These are phyloP conservation scores for Scomber colias DNA, from an alignment of 2,113 vertebrate species.

Conservation along the genomic window DNA sequence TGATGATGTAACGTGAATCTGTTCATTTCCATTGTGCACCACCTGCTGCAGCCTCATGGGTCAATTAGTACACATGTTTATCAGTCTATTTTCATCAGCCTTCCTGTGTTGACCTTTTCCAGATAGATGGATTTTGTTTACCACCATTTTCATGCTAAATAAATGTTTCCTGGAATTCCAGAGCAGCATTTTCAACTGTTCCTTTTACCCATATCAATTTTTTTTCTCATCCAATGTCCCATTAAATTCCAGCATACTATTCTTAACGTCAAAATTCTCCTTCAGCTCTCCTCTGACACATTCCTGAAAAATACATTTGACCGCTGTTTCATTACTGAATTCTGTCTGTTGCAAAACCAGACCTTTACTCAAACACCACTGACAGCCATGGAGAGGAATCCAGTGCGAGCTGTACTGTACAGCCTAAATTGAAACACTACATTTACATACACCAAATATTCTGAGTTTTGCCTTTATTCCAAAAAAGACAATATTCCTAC, in stretches of 20 bases:
- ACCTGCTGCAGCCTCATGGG: no score
- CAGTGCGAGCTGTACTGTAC: slow-evolving; percentile 10
- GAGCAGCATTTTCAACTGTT: slow-evolving; percentile 1
- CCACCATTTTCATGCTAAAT: neutral
- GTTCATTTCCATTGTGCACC: no score
- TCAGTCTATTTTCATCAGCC: no score
- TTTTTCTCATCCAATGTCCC: neutral
- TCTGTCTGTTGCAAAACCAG: slow-evolving; percentile 33
- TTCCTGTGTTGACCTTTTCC: no score
- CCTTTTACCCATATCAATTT: neutral
- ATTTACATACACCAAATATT: no score
- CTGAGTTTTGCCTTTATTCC: no score
- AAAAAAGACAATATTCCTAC: no score
- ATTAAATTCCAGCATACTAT: neutral
- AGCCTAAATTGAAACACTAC: slow-evolving; percentile 47
- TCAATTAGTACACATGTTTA: no score
- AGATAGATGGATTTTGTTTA: no score
- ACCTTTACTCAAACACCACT: slow-evolving; percentile 23
- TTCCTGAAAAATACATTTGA: slow-evolving; percentile 47
- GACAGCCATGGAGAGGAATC: slow-evolving; percentile 27
- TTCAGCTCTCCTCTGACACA: slow-evolving; percentile 10
- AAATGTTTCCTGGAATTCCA: neutral
- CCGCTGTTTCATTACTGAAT: slow-evolving; percentile 39
- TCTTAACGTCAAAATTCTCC: slow-evolving; percentile 9
- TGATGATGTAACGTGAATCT: no score